Evolutionary conservation across 30 jellyfish, hydroid and myxozoan genomes (phyloP).

Genomic region (Chrysaora quinquecirrha): DNA sequence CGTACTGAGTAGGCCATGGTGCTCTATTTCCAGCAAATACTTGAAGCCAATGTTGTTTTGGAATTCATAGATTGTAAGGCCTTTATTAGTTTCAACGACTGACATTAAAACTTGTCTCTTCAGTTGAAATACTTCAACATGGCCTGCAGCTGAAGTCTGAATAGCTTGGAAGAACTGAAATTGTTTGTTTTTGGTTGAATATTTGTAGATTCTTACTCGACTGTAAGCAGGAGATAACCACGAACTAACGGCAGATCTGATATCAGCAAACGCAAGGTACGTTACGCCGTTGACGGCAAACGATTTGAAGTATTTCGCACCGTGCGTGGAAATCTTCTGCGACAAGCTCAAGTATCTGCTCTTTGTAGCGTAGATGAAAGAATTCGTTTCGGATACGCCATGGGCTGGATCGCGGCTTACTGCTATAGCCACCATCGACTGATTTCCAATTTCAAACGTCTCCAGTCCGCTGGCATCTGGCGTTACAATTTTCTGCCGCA

Average conservation of each 20-base stretch:
- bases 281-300: neutral
- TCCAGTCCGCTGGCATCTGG: neutral
- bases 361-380: neutral
- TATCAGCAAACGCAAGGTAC: neutral
- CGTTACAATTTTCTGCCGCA: neutral
- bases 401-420: neutral
- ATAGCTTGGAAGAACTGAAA: neutral
- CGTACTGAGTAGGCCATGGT: conserved; percentile 5
- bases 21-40: neutral
- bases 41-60: neutral
- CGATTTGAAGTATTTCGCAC: neutral
- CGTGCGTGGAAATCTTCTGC: conserved; percentile 3
- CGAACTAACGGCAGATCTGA: neutral
- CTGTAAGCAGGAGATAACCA: neutral
- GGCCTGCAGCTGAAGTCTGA: neutral
- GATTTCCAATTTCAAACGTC: neutral
- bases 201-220: neutral
- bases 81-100: neutral
- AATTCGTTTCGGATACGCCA: neutral
- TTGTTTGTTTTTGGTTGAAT: neutral
- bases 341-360: neutral
- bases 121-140: neutral
- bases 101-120: neutral
- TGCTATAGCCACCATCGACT: conserved; percentile 6
- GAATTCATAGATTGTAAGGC: neutral